These are phyloP conservation scores for Chrysomela aeneicollis DNA, from an alignment of 2,888 invertebrate genomes.

Conservation along the genomic window DNA sequence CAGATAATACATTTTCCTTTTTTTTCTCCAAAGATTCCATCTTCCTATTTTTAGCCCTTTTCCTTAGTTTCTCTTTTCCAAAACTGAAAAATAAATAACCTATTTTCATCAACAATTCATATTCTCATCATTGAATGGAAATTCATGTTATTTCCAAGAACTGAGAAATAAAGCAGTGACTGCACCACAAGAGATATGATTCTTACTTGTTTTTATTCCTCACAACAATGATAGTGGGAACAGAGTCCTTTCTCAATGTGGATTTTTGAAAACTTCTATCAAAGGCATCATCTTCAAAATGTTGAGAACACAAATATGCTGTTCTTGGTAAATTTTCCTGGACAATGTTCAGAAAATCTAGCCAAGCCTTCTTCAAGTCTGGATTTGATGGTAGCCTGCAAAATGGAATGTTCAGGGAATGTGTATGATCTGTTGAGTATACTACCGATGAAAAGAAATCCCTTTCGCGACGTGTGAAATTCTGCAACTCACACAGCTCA, in stretches of 20 bases:
- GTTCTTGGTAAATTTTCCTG: slow-evolving; percentile 2
- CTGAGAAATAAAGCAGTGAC: no score
- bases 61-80: background rate
- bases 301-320: slow-evolving; percentile 10
- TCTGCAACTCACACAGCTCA: slow-evolving; percentile 16
- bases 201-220: slow-evolving; percentile 14
- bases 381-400: slow-evolving; percentile 12
- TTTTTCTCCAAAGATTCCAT: background rate
- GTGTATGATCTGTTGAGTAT: background rate
- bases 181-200: no score
- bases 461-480: slow-evolving; percentile 15
- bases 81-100: no score
- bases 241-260: slow-evolving; percentile 6
- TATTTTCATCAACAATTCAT: no score
- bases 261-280: slow-evolving; percentile 12
- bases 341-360: slow-evolving; percentile 7
- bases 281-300: slow-evolving; percentile 10
- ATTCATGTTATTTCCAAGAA: no score
- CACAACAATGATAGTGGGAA: slow-evolving; percentile 9
- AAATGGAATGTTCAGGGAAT: background rate
- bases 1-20: slow-evolving; percentile 5
- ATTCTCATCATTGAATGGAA: no score
- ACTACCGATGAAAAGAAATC: slow-evolving; percentile 16
- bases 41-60: background rate
- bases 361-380: slow-evolving; percentile 9